A percentile compares a stretch with the other conserved stretches of the same genome.
These are phyloP conservation scores for Chrosomus eos DNA, from an alignment of 2,797 vertebrate species.

Conservation along the genomic window DNA sequence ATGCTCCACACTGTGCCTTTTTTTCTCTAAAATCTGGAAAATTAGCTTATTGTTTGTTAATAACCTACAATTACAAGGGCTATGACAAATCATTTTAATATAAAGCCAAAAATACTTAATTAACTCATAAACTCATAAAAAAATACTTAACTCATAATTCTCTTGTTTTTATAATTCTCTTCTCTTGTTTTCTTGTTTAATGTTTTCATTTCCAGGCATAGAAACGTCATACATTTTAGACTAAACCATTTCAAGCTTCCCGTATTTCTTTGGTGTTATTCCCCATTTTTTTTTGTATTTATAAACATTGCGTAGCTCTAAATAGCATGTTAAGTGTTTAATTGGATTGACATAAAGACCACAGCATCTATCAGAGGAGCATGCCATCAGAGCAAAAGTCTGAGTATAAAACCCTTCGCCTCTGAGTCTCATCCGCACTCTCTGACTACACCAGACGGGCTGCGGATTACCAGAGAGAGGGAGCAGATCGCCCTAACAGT, in stretches of 20 bases:
- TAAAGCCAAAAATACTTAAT: not conserved
- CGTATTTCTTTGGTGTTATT: not conserved
- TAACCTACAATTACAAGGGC: not conserved
- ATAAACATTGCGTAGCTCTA: conserved; percentile 69
- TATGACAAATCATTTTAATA: not conserved
- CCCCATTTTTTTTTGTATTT: conserved; percentile 66
- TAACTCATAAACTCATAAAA: too few species aligned
- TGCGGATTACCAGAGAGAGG: conserved; percentile 36
- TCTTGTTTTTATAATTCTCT: not conserved
- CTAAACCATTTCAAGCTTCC: not conserved
- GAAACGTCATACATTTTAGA: not conserved
- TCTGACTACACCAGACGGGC: conserved; percentile 49
- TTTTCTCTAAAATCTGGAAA: not conserved
- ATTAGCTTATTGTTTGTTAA: not conserved
- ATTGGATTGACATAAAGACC: conserved; percentile 73
- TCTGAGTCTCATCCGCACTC: conserved; percentile 42
- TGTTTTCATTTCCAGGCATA: not conserved
- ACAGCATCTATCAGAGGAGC: conserved; percentile 56
- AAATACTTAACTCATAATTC: too few species aligned
- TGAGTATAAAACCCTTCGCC: conserved; percentile 70
- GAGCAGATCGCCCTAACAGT: not conserved
- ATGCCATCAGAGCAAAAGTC: conserved; percentile 50
- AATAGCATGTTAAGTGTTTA: conserved; percentile 71
- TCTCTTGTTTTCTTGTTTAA: not conserved
- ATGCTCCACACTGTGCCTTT: not conserved